phyloP scores from a whole-genome alignment of 2,888 invertebrate species.

The Alloplasta piceator region DNA sequence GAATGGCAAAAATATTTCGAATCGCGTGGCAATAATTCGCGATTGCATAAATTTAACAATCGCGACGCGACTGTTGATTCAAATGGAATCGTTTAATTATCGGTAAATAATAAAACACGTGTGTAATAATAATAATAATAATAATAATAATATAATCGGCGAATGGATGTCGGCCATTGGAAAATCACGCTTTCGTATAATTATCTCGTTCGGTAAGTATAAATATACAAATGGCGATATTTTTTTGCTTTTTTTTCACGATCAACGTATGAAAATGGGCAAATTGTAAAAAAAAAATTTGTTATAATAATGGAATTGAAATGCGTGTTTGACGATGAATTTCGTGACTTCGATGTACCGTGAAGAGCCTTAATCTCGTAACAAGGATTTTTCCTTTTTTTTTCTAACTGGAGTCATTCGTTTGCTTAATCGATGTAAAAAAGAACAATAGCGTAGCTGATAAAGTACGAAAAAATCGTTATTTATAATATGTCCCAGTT shows the following conservation, averaged over 20 bases:
- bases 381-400: constrained; percentile 25
- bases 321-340: constrained; percentile 42
- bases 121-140: background rate
- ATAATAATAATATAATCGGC: background rate
- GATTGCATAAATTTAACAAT: background rate
- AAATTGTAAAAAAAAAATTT: constrained; percentile 2
- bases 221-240: constrained; percentile 52
- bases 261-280: constrained; percentile 1
- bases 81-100: constrained; percentile 55
- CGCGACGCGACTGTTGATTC: constrained; percentile 36
- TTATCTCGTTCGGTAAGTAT: constrained; percentile 39
- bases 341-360: constrained; percentile 61
- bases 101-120: constrained; percentile 44
- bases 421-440: constrained; percentile 46
- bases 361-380: constrained; percentile 49
- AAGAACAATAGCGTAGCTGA: constrained; percentile 52
- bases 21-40: constrained; percentile 44
- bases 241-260: constrained; percentile 10
- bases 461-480: constrained; percentile 53
- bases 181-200: background rate
- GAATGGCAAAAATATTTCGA: constrained; percentile 68
- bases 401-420: constrained; percentile 8
- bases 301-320: constrained; percentile 32
- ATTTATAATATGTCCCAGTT: constrained; percentile 37
- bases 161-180: too few relatives aligned